Percentiles rank a stretch among this genome's conserved stretches.
These are phyloP conservation scores for Drosophila gunungcola DNA, from an alignment of 1,140 invertebrate species.

Conservation along the genomic window DNA sequence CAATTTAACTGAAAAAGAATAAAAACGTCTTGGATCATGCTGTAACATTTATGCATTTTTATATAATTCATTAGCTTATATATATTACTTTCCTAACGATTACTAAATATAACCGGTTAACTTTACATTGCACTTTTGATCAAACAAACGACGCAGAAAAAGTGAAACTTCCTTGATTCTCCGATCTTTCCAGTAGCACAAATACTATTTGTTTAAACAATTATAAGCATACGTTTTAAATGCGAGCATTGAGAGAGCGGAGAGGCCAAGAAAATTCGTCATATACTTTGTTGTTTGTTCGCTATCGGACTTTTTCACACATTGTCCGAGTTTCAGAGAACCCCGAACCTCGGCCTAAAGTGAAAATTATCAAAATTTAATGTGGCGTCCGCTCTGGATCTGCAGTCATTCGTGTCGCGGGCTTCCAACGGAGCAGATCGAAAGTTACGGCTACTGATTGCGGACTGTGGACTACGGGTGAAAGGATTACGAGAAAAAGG, in stretches of 20 bases:
- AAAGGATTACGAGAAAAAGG: conserved; percentile 34
- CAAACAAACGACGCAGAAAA: conserved; percentile 52
- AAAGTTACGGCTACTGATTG: conserved; percentile 27
- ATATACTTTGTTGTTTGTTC: conserved; percentile 12
- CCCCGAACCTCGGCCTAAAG: conserved; percentile 36
- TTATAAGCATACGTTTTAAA: conserved; percentile 48
- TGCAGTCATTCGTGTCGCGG: conserved; percentile 73
- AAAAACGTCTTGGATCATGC: neutral
- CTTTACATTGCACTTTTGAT: conserved; percentile 27
- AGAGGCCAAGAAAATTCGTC: conserved; percentile 19
- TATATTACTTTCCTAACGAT: conserved; percentile 1
- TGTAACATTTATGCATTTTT: conserved; percentile 1
- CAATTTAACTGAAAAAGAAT: neutral
- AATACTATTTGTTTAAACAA: conserved; percentile 59
- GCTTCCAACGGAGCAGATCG: conserved; percentile 49
- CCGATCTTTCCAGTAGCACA: conserved; percentile 42
- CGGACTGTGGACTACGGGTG: conserved; percentile 15
- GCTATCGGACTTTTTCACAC: conserved; percentile 54
- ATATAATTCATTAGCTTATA: conserved; percentile 19
- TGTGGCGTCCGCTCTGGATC: conserved; percentile 43
- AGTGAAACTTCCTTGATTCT: conserved; percentile 67
- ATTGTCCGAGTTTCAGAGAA: conserved; percentile 41
- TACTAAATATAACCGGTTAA: conserved; percentile 1
- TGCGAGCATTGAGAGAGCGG: conserved; percentile 38
- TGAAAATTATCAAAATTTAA: conserved; percentile 78